Evolutionary conservation across 2,113 vertebrate species (phyloP).

Genomic region (Zingel zingel): DNA sequence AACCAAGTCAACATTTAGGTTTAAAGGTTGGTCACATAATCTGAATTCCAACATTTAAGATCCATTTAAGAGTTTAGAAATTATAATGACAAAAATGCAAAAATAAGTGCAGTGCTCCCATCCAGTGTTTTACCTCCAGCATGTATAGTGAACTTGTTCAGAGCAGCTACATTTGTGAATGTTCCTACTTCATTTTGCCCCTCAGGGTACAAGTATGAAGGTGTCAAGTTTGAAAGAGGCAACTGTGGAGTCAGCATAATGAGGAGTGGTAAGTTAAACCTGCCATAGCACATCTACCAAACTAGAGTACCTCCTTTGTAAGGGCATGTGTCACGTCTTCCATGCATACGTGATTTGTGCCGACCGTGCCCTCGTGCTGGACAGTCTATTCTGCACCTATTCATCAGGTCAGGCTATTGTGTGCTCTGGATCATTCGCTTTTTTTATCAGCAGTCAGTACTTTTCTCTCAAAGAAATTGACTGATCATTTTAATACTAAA

Average conservation of each 20-base stretch:
- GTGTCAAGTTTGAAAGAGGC: conserved; percentile 97
- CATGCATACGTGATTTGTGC: conserved; percentile 21
- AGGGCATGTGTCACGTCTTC: background rate
- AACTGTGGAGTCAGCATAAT: conserved; percentile 99
- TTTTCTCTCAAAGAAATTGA: conserved; percentile 7
- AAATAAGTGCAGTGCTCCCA: background rate
- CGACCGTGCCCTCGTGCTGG: conserved; percentile 1
- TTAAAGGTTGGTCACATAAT: background rate
- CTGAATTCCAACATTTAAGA: background rate
- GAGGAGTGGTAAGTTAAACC: conserved; percentile 92
- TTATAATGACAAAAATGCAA: background rate
- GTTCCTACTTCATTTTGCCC: conserved; percentile 49
- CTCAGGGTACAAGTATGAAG: conserved; percentile 97
- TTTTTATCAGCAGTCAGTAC: conserved; percentile 18
- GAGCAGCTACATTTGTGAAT: conserved; percentile 36
- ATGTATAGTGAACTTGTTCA: conserved; percentile 12
- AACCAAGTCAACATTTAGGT: background rate
- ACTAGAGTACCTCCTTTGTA: conserved; percentile 21
- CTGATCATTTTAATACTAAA: conserved; percentile 9
- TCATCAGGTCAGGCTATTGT: conserved; percentile 5
- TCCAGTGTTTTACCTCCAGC: background rate
- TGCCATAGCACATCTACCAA: conserved; percentile 12
- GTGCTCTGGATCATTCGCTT: background rate
- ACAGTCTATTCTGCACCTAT: conserved; percentile 10
- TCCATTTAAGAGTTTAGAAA: background rate